Base-by-base conservation (phyloP, 2,888 invertebrate species). In the Drosophila lacicola region DNA sequence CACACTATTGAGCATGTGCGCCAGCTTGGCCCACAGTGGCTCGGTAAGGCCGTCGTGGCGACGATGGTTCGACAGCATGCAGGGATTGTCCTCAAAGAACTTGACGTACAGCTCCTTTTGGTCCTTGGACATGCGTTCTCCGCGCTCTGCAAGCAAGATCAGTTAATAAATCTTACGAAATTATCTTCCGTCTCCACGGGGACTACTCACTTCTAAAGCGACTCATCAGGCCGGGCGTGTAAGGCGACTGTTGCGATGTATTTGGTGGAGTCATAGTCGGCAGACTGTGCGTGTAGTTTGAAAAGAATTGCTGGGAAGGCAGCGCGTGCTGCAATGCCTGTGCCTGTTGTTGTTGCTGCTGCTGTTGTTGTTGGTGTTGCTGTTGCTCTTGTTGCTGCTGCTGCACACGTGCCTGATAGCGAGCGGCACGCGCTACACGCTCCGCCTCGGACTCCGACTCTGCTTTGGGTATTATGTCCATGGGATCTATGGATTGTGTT, bases 91-190 rank as follows among this genome's bases (percentile, higher is more conserved):
- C 64, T 91, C 91, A 57, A 91, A 91, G 64, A 86, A 91, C 72
- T 90, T 91, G 1, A 91, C 91, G 60, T 91, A 91, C 10, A 91
- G 64, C 62, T 91, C 91, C 14, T 91, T 91, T 66, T 91, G 91
- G 36, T 91, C 90, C 75, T 91, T 91, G 4, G 91, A 91, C 91
- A 91, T 91, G 42, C 91, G 90, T 33, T 91, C 91, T 50, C 91
- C 91, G n/a, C 91, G 90, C 51, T 91, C 91, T 84, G 61, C 9
- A 68, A 60, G 58, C 21, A 33, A 49, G n/a, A 17, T 8, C 58
- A 58, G 13, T 17, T 1, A 14, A 19, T 1, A 8, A 8, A 4
- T 11, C 44, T 19, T 21, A 14, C 29, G n/a, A 21, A 25, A 45
- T 51, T 14, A 19, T 13, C 9, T 3, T 0, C 17, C 2, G n/a